Conservation (phyloP, 2,113 vertebrate species). For the Scomber scombrus region DNA sequence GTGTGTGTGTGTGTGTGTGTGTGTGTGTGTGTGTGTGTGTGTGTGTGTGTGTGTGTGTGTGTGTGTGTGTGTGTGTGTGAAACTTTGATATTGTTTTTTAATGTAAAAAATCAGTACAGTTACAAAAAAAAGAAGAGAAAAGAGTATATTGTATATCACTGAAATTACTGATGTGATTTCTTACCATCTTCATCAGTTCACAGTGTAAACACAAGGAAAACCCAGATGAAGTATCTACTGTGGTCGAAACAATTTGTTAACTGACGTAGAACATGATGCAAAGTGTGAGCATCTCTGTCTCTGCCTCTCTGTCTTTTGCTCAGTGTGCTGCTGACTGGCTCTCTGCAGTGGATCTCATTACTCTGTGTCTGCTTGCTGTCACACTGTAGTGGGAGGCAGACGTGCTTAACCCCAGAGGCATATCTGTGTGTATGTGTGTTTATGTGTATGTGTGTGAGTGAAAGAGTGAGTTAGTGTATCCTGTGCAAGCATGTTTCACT, state of each 20-base stretch:
- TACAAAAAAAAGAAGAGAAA: not conserved
- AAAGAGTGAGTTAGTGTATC: not conserved
- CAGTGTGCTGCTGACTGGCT: slow-evolving; percentile 69
- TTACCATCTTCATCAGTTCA: slow-evolving; percentile 29
- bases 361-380: slow-evolving; percentile 77
- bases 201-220: slow-evolving; percentile 48
- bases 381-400: slow-evolving; percentile 69
- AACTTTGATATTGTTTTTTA: not conserved
- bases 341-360: slow-evolving; percentile 78
- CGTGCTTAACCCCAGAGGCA: slow-evolving; percentile 69
- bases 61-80: too few species aligned
- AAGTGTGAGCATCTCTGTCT: slow-evolving; percentile 58
- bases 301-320: slow-evolving; percentile 48
- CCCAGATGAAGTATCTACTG: slow-evolving; percentile 32
- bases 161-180: slow-evolving; percentile 5
- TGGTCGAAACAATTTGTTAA: slow-evolving; percentile 57
- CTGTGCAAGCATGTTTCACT: slow-evolving; percentile 8
- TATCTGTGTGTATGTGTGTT: slow-evolving; percentile 47
- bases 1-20: too few species aligned
- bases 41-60: too few species aligned
- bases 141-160: not conserved
- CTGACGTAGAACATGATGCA: slow-evolving; percentile 58
- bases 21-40: too few species aligned
- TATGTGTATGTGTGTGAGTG: slow-evolving; percentile 19
- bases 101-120: not conserved